Percentiles rank a stretch among this genome's conserved stretches.
Conservation (phyloP, 2,888 invertebrate genomes). For the Oconnorella tubifera region DNA sequence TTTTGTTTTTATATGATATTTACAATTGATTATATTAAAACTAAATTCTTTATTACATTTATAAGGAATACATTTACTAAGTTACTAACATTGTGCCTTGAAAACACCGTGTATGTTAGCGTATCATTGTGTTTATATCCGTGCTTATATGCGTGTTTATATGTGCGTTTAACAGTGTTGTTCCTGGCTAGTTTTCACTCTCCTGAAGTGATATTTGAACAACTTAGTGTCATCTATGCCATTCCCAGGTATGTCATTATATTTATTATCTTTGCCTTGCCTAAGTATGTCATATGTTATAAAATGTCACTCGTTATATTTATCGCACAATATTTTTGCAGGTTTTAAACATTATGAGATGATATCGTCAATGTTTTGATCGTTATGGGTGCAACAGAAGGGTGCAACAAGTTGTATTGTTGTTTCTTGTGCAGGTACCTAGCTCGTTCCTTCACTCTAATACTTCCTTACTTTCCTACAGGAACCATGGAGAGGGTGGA, state of each 20-base stretch:
- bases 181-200: slow-evolving; percentile 56
- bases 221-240: slow-evolving; percentile 54
- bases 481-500: slow-evolving; percentile 58
- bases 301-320: background rate
- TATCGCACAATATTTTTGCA: background rate
- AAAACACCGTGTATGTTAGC: no score
- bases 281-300: no score
- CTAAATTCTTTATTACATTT: background rate
- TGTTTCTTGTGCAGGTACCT: slow-evolving; percentile 47
- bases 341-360: background rate
- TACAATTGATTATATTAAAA: background rate
- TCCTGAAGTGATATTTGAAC: slow-evolving; percentile 56
- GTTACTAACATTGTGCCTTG: no score
- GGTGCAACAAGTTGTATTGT: no score
- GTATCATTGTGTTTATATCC: no score
- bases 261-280: no score
- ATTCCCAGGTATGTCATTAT: slow-evolving; percentile 54
- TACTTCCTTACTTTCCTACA: slow-evolving; percentile 57
- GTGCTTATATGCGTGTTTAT: no score
- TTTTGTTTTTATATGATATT: background rate
- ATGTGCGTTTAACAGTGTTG: slow-evolving; percentile 47
- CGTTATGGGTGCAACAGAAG: background rate
- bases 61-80: no score
- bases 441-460: slow-evolving; percentile 53
- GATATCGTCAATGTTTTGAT: background rate